Conservation (phyloP, 2,113 vertebrate genomes). For the Porphyrio hochstetteri region DNA sequence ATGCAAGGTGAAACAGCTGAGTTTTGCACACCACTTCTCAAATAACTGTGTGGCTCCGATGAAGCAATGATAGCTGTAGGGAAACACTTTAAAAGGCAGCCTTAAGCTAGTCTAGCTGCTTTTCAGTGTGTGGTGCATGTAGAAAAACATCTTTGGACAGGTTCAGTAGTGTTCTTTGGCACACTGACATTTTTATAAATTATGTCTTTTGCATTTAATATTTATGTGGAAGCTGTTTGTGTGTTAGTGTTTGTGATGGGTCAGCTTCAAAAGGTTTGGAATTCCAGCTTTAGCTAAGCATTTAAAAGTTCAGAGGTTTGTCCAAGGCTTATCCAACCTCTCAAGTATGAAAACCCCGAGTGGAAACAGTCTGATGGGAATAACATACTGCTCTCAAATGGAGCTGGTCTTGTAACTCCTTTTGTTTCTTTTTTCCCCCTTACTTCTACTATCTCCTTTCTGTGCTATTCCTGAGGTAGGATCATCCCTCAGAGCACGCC, state of each 20-base stretch:
- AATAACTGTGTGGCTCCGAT: not conserved
- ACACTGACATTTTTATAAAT: not conserved
- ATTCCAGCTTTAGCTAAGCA: slow-evolving; percentile 27
- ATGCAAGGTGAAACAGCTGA: not conserved
- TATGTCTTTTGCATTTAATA: slow-evolving; percentile 25
- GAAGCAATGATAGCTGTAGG: not conserved
- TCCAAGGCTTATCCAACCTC: slow-evolving; percentile 44
- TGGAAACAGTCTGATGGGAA: slow-evolving; percentile 39
- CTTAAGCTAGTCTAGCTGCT: not conserved
- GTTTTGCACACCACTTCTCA: not conserved
- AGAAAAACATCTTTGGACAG: not conserved
- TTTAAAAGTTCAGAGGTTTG: slow-evolving; percentile 39
- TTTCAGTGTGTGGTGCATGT: not conserved
- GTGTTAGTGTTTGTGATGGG: slow-evolving; percentile 15
- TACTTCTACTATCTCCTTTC: not conserved
- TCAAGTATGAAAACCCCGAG: slow-evolving; percentile 39
- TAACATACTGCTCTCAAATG: slow-evolving; percentile 25
- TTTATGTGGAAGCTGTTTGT: slow-evolving; percentile 50
- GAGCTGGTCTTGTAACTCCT: not conserved
- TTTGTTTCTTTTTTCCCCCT: not conserved
- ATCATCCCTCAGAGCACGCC: not conserved
- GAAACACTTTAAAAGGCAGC: not conserved
- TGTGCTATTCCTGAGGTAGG: not conserved
- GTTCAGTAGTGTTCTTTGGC: slow-evolving; percentile 24
- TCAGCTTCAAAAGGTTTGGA: slow-evolving; percentile 33